Evolutionary conservation across 2,888 invertebrate species (phyloP).

Genomic region (Disparrhopalites patrizii): DNA sequence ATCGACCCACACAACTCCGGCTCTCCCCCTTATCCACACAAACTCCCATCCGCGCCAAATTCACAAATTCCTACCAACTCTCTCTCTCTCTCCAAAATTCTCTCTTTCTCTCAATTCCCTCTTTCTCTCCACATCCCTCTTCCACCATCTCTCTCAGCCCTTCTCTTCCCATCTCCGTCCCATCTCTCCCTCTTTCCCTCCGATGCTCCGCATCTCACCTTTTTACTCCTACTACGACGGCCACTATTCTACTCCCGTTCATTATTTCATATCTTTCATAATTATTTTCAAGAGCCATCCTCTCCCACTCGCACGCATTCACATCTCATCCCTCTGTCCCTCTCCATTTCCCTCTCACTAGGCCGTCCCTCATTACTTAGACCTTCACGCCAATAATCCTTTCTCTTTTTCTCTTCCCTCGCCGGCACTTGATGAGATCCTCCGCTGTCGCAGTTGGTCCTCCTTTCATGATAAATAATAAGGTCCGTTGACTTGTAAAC

Average conservation of each 20-base stretch:
- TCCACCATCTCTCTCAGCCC: background rate
- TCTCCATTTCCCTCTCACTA: no score
- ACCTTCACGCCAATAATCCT: no score
- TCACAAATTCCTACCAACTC: constrained; percentile 25
- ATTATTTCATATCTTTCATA: background rate
- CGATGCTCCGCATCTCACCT: background rate
- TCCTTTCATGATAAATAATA: no score
- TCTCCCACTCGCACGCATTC: background rate
- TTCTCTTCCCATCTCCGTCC: background rate
- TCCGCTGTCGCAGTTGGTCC: no score
- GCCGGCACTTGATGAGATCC: no score
- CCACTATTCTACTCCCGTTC: no score
- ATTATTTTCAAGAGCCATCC: background rate
- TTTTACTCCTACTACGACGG: background rate
- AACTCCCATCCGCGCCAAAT: constrained; percentile 29
- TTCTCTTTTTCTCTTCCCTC: no score
- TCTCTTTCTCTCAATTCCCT: constrained; percentile 7
- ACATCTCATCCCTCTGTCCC: background rate
- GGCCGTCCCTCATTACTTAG: no score
- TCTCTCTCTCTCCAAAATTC: constrained; percentile 11
- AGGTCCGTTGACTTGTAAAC: no score
- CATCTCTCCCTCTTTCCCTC: background rate
- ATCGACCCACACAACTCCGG: constrained; percentile 41
- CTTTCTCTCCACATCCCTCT: constrained; percentile 10
- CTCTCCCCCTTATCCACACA: constrained; percentile 22